Evolutionary conservation across 2,113 vertebrate genomes (phyloP), one percentile per base, ranked within the genome.

Genomic region (Mesembrinibis cayennensis): DNA sequence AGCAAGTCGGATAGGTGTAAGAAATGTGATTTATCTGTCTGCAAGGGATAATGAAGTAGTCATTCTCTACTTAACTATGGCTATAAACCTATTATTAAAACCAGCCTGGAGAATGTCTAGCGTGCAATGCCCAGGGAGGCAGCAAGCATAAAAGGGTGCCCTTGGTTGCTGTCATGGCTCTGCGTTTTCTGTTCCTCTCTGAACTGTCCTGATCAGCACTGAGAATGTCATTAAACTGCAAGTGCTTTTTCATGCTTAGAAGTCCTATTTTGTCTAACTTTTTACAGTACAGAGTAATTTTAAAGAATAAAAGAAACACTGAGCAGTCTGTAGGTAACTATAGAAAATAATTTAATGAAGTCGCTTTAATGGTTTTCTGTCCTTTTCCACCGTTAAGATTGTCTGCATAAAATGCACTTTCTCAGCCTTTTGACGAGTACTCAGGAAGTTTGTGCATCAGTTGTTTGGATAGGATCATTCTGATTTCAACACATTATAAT

Each of bases 31-130:
- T 87, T 94, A 89, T 92, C 72, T 81, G 36, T 73, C 69, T 89
- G 69, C 62, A 74, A 82, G 89, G 56, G 42, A 66, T 73, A 91
- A 61, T 82, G 86, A 67, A 71, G 16, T 67, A 74, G 56, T 87
- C n/a, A 34, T 93, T 82, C 34, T 56, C 47, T 87, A 30, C 52
- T 85, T 92, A 91, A 89, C 44, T 72, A 7, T n/a, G 67, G 34
- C 78, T 89, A 34, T 89, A 95, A 92, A 93, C 22, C 40, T 45
- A 14, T 93, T 85, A 82, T 53, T 87, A 69, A 95, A 95, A 72
- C 40, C 62, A 91, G 32, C 53, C 59, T 26, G 66, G 81, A 90
- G 87, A 85, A 59, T 8, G 47, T 36, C 66, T 77, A 27, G 32
- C 7, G 17, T 76, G 49, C 83, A 73, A 7, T 66, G 73, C 72